These are phyloP conservation scores for Peromyscus polionotus DNA, from an alignment of 2,113 vertebrate genomes.

Conservation along the genomic window DNA sequence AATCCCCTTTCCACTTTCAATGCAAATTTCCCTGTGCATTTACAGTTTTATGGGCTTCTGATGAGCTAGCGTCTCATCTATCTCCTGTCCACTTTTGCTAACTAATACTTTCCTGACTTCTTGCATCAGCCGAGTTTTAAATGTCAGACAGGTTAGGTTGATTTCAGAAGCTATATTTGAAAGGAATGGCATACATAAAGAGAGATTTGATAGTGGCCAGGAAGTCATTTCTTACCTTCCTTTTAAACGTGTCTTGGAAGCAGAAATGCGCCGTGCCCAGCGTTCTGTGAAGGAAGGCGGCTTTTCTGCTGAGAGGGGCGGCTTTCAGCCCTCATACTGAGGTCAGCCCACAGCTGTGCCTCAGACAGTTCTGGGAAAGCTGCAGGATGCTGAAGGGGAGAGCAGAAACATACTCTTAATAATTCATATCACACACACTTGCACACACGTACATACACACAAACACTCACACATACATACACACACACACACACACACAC, in stretches of 20 bases:
- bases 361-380: background rate
- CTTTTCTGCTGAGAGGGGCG: constrained; percentile 29
- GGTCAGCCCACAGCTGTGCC: background rate
- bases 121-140: constrained; percentile 69
- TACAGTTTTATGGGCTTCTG: background rate
- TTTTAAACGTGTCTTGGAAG: constrained; percentile 45
- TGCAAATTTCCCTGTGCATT: background rate
- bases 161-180: constrained; percentile 72
- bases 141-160: constrained; percentile 65
- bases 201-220: constrained; percentile 12
- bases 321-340: background rate
- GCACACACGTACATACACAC: background rate
- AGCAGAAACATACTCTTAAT: background rate
- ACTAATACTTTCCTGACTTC: constrained; percentile 19
- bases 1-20: background rate
- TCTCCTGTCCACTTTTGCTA: constrained; percentile 59
- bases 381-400: background rate
- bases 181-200: background rate
- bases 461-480: background rate
- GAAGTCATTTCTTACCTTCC: constrained; percentile 17
- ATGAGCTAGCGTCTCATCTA: background rate
- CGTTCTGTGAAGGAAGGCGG: background rate
- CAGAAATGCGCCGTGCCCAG: background rate
- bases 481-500: no score
- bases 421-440: background rate